Percentiles rank a stretch among this genome's conserved stretches.
phyloP scores from a whole-genome alignment of 2,888 invertebrate genomes.

The Nebria brevicollis region DNA sequence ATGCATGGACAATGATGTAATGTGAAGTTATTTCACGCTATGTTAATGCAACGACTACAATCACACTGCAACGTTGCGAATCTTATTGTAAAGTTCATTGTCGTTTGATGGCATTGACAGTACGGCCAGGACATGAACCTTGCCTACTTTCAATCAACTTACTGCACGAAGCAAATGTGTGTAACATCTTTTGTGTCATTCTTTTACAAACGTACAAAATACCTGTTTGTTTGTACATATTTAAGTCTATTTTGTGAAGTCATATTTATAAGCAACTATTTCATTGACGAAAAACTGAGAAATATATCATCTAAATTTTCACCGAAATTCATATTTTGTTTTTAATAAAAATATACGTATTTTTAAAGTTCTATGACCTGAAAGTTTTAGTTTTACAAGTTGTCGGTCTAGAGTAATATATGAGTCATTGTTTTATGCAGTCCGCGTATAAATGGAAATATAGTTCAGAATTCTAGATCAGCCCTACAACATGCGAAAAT shows the following conservation, averaged over 20 bases:
- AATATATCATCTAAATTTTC: no score
- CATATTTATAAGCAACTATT: no score
- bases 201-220: not conserved
- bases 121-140: not conserved
- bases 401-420: no score
- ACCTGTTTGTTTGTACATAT: no score
- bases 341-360: no score
- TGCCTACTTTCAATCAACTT: not conserved
- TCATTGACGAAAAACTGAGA: no score
- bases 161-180: not conserved
- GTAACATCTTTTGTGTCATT: not conserved
- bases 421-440: conserved; percentile 37
- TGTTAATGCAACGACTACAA: conserved; percentile 45
- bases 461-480: conserved; percentile 40
- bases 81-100: conserved; percentile 34
- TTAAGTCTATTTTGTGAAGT: no score
- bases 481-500: conserved; percentile 19
- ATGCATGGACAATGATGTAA: no score
- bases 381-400: no score
- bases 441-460: conserved; percentile 42
- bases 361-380: no score
- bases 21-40: conserved; percentile 47
- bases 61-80: conserved; percentile 45
- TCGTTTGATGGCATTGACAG: not conserved
- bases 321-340: no score